phyloP scores from a whole-genome alignment of 2,797 vertebrate genomes.

The Chelmon rostratus region DNA sequence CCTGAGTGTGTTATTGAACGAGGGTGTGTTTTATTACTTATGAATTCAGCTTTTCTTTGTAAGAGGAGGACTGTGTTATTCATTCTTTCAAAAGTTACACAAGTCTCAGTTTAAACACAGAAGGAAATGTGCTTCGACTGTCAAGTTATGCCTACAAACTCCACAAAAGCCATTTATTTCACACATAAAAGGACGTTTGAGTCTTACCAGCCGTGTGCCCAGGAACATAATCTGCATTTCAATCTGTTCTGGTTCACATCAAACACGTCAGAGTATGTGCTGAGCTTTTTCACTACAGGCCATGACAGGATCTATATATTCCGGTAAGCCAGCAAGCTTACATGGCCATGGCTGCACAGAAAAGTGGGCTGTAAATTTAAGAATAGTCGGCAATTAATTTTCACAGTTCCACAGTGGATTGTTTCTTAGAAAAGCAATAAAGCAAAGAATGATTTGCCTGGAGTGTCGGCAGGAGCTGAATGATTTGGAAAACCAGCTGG shows the following conservation, averaged over 20 bases:
- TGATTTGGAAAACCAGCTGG: slow-evolving; percentile 37
- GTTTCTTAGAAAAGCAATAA: slow-evolving; percentile 60
- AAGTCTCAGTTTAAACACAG: slow-evolving; percentile 19
- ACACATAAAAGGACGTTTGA: not conserved
- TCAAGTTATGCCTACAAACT: not conserved
- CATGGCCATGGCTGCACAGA: slow-evolving; percentile 17
- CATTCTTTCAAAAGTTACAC: not conserved
- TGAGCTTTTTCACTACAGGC: slow-evolving; percentile 3
- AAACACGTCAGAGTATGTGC: slow-evolving; percentile 6
- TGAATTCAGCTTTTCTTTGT: not conserved
- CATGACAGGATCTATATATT: slow-evolving; percentile 16
- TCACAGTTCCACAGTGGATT: slow-evolving; percentile 36
- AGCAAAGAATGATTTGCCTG: slow-evolving; percentile 34
- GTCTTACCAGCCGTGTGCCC: not conserved
- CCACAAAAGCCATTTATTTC: not conserved
- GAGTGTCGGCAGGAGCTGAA: slow-evolving; percentile 37
- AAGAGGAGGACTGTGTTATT: not conserved
- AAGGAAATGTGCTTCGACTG: not conserved
- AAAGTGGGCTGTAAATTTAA: slow-evolving; percentile 28
- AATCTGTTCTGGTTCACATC: slow-evolving; percentile 15
- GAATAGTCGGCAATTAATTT: slow-evolving; percentile 21
- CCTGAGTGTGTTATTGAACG: not conserved
- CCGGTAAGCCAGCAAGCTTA: not conserved
- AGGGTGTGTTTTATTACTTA: not conserved
- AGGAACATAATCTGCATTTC: slow-evolving; percentile 11